A percentile compares a stretch with the other conserved stretches of the same genome.
phyloP scores from a whole-genome alignment of 1,140 invertebrate species.

The Sinonovacula constricta region DNA sequence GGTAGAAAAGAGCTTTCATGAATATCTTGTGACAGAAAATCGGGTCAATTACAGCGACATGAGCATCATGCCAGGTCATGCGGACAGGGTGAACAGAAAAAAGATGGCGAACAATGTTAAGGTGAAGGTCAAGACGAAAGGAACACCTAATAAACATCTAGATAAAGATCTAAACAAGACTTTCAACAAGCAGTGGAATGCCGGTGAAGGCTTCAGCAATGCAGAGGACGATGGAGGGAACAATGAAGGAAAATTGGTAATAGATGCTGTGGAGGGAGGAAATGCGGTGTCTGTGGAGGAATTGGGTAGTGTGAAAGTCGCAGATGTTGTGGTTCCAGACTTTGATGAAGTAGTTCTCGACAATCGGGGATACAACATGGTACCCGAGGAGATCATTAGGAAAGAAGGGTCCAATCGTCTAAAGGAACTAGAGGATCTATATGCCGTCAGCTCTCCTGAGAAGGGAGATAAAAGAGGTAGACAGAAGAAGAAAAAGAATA shows the following conservation, averaged over 20 bases:
- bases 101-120: neutral
- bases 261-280: neutral
- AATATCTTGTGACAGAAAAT: neutral
- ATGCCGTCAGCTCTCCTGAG: neutral
- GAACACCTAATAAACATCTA: neutral
- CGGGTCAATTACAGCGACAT: neutral
- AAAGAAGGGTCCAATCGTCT: neutral
- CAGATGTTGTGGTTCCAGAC: neutral
- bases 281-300: neutral
- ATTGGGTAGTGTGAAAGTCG: too few species aligned
- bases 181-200: neutral
- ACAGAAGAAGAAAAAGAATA: neutral
- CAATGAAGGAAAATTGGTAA: too few species aligned
- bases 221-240: neutral
- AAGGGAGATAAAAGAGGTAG: neutral
- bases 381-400: neutral
- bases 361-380: neutral
- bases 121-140: neutral
- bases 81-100: neutral
- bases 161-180: neutral
- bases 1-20: too few species aligned
- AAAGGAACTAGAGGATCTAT: neutral
- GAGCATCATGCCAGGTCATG: neutral
- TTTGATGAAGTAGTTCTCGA: neutral
- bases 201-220: neutral